Evolutionary conservation across 1,140 invertebrate species (phyloP).

Genomic region (Drosophila cardini): DNA sequence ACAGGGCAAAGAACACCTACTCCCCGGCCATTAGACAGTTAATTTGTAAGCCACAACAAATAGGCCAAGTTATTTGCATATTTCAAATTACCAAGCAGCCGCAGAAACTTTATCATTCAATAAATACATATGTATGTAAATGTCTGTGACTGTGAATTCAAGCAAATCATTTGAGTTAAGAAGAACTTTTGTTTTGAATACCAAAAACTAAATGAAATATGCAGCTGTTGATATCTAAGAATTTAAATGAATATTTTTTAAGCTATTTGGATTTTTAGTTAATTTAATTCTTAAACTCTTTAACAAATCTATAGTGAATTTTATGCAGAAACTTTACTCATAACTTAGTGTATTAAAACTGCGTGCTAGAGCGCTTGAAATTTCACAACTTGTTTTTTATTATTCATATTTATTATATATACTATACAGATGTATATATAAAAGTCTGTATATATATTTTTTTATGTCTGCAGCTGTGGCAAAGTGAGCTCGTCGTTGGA

Average conservation of each 20-base stretch:
- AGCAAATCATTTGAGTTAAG: conserved; percentile 34
- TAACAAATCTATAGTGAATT: too few relatives aligned
- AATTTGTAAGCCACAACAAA: conserved; percentile 33
- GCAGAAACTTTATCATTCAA: conserved; percentile 38
- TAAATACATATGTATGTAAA: conserved; percentile 4
- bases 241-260: too few relatives aligned
- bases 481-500: conserved; percentile 33
- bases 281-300: too few relatives aligned
- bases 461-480: conserved; percentile 61
- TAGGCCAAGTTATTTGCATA: conserved; percentile 42
- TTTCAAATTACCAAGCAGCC: conserved; percentile 34
- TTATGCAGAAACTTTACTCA: too few relatives aligned
- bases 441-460: conserved; percentile 13
- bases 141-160: conserved; percentile 12
- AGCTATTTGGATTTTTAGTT: too few relatives aligned
- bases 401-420: conserved; percentile 15
- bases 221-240: conserved; percentile 7
- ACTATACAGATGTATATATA: too few relatives aligned
- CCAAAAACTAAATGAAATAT: conserved; percentile 26
- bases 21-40: neutral
- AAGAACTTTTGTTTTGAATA: conserved; percentile 24
- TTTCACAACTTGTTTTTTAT: neutral
- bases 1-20: neutral
- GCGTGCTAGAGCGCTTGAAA: neutral
- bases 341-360: neutral